Conservation (phyloP, 2,113 vertebrate species). For the Gulo gulo region DNA sequence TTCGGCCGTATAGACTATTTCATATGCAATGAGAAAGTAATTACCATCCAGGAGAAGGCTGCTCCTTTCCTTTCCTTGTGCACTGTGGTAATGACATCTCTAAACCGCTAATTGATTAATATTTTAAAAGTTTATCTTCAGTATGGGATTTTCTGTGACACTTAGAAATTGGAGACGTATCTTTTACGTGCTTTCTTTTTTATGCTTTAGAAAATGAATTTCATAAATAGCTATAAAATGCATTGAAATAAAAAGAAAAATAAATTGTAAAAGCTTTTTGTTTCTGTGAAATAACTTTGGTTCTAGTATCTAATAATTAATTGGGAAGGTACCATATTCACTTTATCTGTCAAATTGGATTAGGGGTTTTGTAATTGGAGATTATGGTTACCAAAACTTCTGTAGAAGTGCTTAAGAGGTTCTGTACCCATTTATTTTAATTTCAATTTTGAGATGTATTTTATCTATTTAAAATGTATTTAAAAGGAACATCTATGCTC, state of each 20-base stretch:
- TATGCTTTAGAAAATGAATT: slow-evolving; percentile 54
- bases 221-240: slow-evolving; percentile 37
- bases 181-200: slow-evolving; percentile 46
- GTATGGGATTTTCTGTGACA: background rate
- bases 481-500: background rate
- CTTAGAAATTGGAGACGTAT: background rate
- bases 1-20: background rate
- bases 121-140: slow-evolving; percentile 42
- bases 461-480: background rate
- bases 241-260: slow-evolving; percentile 41
- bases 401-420: background rate
- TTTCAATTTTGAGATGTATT: slow-evolving; percentile 21
- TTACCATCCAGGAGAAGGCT: background rate
- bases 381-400: background rate
- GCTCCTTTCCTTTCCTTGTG: background rate
- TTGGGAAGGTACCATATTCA: background rate
- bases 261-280: background rate
- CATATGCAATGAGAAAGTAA: background rate
- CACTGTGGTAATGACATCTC: slow-evolving; percentile 9
- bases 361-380: background rate
- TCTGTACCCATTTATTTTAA: background rate
- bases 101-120: slow-evolving; percentile 15
- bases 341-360: slow-evolving; percentile 36
- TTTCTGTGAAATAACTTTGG: slow-evolving; percentile 37
- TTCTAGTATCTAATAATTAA: background rate